A percentile compares a stretch with the other conserved stretches of the same genome.
Conservation (phyloP, 2,888 invertebrate species). For the Drosophila quinaria region DNA sequence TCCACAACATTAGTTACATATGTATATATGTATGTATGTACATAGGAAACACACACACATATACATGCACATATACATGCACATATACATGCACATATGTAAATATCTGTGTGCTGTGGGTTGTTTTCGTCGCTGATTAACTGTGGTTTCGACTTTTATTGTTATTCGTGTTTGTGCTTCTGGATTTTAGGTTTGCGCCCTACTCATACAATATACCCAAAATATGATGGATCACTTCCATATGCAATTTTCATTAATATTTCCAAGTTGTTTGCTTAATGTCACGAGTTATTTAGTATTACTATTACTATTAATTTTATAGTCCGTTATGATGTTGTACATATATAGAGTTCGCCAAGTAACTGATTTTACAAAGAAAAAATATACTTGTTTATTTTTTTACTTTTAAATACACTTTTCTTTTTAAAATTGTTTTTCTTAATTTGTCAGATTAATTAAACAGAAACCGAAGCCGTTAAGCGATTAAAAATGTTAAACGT, state of each 20-base stretch:
- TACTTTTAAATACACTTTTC: no score
- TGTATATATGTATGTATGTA: not conserved
- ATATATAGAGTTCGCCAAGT: not conserved
- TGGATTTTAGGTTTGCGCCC: constrained; percentile 55
- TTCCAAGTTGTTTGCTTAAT: constrained; percentile 49
- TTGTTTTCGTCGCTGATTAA: constrained; percentile 73
- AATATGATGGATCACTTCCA: constrained; percentile 83
- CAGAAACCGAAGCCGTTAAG: not conserved
- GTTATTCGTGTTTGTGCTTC: constrained; percentile 46
- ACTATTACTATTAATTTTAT: constrained; percentile 23
- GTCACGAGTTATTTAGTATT: constrained; percentile 47
- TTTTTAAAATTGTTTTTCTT: no score
- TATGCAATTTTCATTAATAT: constrained; percentile 81
- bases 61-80: constrained; percentile 9
- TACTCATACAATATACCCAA: constrained; percentile 31
- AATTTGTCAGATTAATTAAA: no score
- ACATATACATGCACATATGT: constrained; percentile 7
- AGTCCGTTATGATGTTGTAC: constrained; percentile 1
- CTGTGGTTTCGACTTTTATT: constrained; percentile 73
- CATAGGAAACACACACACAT: constrained; percentile 7
- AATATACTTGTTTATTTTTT: no score
- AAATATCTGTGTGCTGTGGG: constrained; percentile 20
- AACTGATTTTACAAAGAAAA: not conserved
- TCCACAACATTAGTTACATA: constrained; percentile 18
- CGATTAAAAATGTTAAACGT: not conserved